Percentiles rank a stretch among this genome's conserved stretches.
Conservation (phyloP, 23 tunicate species). For the Aplidium turbinatum region DNA sequence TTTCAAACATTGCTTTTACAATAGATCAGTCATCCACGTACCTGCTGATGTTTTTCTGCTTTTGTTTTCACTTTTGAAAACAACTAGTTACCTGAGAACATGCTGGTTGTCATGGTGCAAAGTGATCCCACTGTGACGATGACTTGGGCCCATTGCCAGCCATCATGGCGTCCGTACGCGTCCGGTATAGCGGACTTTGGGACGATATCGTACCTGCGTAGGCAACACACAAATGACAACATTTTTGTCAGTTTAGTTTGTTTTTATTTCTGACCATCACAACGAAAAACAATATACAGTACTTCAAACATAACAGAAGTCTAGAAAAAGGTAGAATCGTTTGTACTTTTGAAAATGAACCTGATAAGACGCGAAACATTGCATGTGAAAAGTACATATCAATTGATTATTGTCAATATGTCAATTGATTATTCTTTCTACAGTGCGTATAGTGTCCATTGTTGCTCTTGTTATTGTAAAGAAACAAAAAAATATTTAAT, state of each 20-base stretch:
- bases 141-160: conserved; percentile 81
- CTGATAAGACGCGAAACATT: background rate
- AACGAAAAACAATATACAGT: no score
- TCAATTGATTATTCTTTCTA: no score
- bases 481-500: no score
- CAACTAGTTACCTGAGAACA: conserved; percentile 56
- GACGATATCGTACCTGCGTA: conserved; percentile 47
- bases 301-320: no score
- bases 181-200: conserved; percentile 74
- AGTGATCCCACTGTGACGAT: conserved; percentile 60
- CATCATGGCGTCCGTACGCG: conserved; percentile 46
- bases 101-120: conserved; percentile 79
- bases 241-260: no score
- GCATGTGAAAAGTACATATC: no score
- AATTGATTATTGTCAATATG: no score
- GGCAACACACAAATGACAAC: no score
- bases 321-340: no score
- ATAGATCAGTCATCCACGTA: background rate
- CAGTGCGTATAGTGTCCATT: no score
- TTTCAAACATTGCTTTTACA: background rate
- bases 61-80: background rate
- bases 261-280: no score
- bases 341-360: background rate
- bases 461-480: no score
- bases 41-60: background rate